A percentile compares a stretch with the other conserved stretches of the same genome.
phyloP scores from a whole-genome alignment of 2,888 invertebrate species.

The Agonum fuliginosum region DNA sequence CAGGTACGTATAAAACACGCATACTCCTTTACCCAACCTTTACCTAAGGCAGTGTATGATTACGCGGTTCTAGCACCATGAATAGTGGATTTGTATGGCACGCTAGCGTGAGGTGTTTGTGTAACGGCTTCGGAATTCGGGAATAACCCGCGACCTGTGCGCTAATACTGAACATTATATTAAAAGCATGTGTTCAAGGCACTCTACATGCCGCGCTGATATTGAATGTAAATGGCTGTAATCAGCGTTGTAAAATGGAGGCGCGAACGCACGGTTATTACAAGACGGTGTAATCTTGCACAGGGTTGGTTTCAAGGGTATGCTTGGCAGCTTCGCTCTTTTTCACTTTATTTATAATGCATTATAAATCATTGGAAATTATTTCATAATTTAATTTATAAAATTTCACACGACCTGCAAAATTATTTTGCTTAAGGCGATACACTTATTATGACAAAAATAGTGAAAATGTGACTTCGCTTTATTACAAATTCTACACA shows the following conservation, averaged over 20 bases:
- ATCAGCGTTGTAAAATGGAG: slow-evolving; percentile 43
- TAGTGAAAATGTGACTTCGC: too few relatives aligned
- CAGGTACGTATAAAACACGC: slow-evolving; percentile 7
- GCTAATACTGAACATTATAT: slow-evolving; percentile 64
- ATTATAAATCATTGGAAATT: too few relatives aligned
- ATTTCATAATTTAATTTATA: too few relatives aligned
- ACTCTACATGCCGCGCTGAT: slow-evolving; percentile 49
- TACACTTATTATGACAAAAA: too few relatives aligned
- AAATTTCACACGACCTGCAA: too few relatives aligned
- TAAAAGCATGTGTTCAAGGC: slow-evolving; percentile 63
- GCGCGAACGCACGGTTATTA: slow-evolving; percentile 19
- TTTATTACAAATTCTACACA: too few relatives aligned
- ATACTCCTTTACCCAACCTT: not conserved
- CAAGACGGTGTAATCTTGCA: not conserved
- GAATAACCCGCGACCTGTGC: slow-evolving; percentile 60
- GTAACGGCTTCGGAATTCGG: not conserved
- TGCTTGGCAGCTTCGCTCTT: too few relatives aligned
- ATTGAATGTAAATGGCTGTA: slow-evolving; percentile 62
- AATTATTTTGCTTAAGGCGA: too few relatives aligned
- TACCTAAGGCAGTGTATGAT: too few relatives aligned
- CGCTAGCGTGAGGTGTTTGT: not conserved
- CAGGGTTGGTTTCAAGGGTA: not conserved
- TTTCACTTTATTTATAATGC: too few relatives aligned
- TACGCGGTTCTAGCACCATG: not conserved
- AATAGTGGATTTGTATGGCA: not conserved